Percentiles rank a stretch among this genome's conserved stretches.
Conservation (phyloP, 2,888 invertebrate genomes). For the Philereme vetulata region DNA sequence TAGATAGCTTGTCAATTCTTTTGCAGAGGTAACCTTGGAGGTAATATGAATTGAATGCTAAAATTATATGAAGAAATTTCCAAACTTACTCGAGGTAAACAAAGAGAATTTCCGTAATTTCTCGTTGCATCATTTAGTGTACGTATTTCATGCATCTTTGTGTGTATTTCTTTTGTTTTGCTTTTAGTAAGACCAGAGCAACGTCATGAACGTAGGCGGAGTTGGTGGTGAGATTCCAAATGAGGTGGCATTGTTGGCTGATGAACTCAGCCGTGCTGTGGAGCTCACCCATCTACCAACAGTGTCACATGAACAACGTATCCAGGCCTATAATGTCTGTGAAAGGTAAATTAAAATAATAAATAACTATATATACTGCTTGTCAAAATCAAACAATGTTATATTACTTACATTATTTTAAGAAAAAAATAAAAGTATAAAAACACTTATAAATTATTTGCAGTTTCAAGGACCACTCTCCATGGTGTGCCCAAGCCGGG, state of each 20-base stretch:
- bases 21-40: conserved; percentile 37
- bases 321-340: conserved; percentile 93
- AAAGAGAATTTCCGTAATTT: conserved; percentile 19
- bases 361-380: neutral
- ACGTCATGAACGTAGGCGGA: conserved; percentile 70
- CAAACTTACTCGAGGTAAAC: conserved; percentile 55
- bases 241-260: conserved; percentile 88
- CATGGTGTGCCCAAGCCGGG: conserved; percentile 94
- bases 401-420: too few species aligned
- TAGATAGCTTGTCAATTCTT: conserved; percentile 14
- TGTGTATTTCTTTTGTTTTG: conserved; percentile 19
- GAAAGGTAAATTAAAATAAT: conserved; percentile 78
- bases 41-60: conserved; percentile 47
- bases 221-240: conserved; percentile 75
- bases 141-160: conserved; percentile 17
- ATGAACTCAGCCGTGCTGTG: conserved; percentile 91
- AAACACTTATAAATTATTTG: neutral
- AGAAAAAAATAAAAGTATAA: too few species aligned
- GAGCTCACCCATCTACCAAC: conserved; percentile 92
- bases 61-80: conserved; percentile 39
- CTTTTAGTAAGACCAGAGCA: conserved; percentile 40
- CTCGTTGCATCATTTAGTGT: conserved; percentile 34
- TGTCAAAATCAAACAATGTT: too few species aligned
- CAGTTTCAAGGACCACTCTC: conserved; percentile 93
- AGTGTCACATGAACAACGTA: conserved; percentile 89